These are phyloP conservation scores for Charina bottae DNA, from an alignment of 2,113 vertebrate genomes.

Conservation along the genomic window DNA sequence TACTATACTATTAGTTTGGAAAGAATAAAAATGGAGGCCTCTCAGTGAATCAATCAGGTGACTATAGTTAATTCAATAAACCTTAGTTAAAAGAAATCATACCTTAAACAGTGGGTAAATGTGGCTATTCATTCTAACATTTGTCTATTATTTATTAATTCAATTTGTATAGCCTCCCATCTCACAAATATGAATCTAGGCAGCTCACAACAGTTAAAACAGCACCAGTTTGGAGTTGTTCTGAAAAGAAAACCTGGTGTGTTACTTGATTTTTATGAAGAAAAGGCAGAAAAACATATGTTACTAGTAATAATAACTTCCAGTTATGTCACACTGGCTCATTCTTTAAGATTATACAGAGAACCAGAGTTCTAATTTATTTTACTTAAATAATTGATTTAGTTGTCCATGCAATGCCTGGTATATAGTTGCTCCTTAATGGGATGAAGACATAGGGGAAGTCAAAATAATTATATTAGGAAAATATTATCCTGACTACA, in stretches of 20 bases:
- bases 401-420: neutral
- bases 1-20: neutral
- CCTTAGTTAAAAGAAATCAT: neutral
- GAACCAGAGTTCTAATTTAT: neutral
- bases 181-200: neutral
- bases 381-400: neutral
- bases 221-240: neutral
- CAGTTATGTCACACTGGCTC: neutral
- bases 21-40: neutral
- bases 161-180: neutral
- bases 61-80: neutral
- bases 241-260: neutral
- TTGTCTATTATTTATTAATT: neutral
- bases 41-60: neutral
- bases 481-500: neutral
- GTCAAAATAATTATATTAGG: neutral
- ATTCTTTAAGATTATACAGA: neutral
- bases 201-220: neutral
- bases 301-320: neutral
- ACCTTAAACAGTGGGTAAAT: neutral
- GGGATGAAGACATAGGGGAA: neutral
- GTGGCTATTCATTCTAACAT: neutral
- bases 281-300: neutral
- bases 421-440: neutral
- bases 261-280: neutral